Conservation (phyloP, 2,113 vertebrate species). For the Zosterops hypoxanthus region DNA sequence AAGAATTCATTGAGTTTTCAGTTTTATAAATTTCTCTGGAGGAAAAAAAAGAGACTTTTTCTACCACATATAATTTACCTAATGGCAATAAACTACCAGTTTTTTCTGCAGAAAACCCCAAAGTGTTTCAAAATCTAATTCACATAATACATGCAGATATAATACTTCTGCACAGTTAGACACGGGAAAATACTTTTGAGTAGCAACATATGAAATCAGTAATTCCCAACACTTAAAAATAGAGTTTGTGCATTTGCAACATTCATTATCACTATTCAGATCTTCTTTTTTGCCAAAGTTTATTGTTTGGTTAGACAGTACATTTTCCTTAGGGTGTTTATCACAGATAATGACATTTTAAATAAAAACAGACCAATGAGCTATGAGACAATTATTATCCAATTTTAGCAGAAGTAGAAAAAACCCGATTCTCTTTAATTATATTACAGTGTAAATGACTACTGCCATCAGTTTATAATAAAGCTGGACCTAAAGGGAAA, state of each 20-base stretch:
- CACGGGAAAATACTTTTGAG: neutral
- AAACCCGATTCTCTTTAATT: neutral
- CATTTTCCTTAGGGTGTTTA: neutral
- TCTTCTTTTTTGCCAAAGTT: neutral
- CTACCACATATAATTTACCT: neutral
- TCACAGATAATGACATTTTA: neutral
- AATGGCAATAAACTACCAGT: neutral
- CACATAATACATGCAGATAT: neutral
- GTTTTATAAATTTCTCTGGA: neutral
- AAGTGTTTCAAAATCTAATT: slow-evolving; percentile 33
- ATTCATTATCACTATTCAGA: neutral
- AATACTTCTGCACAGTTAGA: neutral
- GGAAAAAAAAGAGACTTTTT: neutral
- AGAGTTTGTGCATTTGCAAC: neutral
- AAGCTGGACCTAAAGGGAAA: neutral
- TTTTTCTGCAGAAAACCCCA: neutral
- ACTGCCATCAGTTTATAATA: neutral
- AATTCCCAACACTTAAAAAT: neutral
- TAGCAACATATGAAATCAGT: neutral
- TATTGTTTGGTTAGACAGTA: neutral
- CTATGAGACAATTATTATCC: neutral
- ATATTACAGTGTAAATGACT: neutral
- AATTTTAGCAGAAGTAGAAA: neutral
- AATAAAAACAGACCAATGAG: neutral
- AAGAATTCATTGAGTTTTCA: neutral